These are phyloP conservation scores for Melitaea cinxia DNA, from an alignment of 1,140 invertebrate species.

Conservation along the genomic window DNA sequence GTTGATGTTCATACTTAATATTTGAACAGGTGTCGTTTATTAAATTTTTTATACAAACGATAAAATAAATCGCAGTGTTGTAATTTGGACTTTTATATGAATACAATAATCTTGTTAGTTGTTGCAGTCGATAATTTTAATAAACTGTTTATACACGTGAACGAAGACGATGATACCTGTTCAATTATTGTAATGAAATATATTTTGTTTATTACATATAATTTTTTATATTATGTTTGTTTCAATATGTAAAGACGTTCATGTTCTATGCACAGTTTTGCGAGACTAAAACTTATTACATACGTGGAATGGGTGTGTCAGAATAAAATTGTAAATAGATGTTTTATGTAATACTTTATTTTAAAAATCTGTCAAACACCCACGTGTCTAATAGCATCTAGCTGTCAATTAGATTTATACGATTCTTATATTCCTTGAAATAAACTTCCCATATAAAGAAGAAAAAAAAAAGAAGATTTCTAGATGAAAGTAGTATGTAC, in stretches of 20 bases:
- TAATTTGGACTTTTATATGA: constrained; percentile 33
- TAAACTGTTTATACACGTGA: constrained; percentile 22
- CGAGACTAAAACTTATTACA: constrained; percentile 71
- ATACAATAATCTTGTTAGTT: constrained; percentile 29
- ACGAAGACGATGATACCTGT: constrained; percentile 18
- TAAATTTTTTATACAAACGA: constrained; percentile 23
- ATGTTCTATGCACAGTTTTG: constrained; percentile 56
- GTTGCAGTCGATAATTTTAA: constrained; percentile 14
- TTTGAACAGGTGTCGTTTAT: constrained; percentile 34
- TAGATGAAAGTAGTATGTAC: constrained; percentile 79
- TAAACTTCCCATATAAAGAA: constrained; percentile 53
- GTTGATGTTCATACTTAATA: constrained; percentile 54
- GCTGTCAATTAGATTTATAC: constrained; percentile 78
- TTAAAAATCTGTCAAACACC: constrained; percentile 69
- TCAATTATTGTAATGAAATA: constrained; percentile 27
- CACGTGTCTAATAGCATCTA: constrained; percentile 75
- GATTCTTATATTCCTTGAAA: constrained; percentile 79
- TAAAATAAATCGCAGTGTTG: constrained; percentile 10
- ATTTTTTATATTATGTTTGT: constrained; percentile 25
- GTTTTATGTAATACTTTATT: constrained; percentile 78
- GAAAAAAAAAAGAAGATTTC: constrained; percentile 42
- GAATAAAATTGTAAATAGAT: constrained; percentile 78
- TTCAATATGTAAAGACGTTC: constrained; percentile 19
- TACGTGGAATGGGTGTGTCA: constrained; percentile 73
- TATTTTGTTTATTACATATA: constrained; percentile 2